Percentiles rank a stretch among this genome's conserved stretches.
phyloP scores from a whole-genome alignment of 2,113 vertebrate species.

The Synodontis membranacea region DNA sequence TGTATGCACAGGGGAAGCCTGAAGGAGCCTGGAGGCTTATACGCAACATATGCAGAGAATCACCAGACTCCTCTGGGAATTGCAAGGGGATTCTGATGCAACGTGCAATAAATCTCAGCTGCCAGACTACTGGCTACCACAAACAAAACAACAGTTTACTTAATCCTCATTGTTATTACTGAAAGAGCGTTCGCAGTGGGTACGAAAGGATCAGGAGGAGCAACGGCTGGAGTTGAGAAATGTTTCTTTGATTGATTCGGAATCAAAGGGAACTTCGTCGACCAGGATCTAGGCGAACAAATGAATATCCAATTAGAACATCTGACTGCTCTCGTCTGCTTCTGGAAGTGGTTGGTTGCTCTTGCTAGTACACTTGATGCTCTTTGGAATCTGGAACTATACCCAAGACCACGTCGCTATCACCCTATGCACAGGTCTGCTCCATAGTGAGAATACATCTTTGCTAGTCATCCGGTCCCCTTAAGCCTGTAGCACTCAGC shows the following conservation, averaged over 20 bases:
- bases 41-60: neutral
- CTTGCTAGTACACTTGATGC: neutral
- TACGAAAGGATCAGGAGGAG: neutral
- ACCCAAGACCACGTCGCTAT: neutral
- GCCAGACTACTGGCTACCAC: neutral
- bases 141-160: neutral
- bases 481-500: neutral
- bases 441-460: neutral
- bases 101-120: neutral
- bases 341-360: neutral
- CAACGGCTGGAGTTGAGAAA: neutral
- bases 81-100: neutral
- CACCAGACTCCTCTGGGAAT: conserved; percentile 8
- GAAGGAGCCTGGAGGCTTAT: neutral
- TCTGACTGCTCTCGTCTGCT: neutral
- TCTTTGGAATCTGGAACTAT: neutral
- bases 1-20: conserved; percentile 13
- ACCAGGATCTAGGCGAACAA: neutral
- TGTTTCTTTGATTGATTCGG: neutral
- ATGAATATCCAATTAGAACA: neutral
- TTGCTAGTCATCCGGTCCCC: neutral
- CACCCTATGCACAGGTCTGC: neutral
- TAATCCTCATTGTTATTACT: neutral
- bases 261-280: neutral
- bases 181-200: neutral